phyloP scores from a whole-genome alignment of 2,797 vertebrate genomes.

The Clamator glandarius region DNA sequence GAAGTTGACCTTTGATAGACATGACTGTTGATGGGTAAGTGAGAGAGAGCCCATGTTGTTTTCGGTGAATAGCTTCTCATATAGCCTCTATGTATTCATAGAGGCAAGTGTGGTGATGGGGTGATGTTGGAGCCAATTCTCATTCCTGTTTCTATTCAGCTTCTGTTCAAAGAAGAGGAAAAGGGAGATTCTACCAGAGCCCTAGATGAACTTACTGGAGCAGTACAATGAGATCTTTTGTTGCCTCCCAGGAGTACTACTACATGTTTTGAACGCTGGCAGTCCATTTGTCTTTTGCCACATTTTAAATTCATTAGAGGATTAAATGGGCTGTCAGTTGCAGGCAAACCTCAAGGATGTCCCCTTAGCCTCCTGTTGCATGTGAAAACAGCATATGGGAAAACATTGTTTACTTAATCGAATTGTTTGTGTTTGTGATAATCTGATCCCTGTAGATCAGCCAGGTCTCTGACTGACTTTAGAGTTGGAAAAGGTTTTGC shows the following conservation, averaged over 20 bases:
- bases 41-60: conserved; percentile 36
- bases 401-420: not conserved
- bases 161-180: conserved; percentile 72
- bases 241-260: conserved; percentile 52
- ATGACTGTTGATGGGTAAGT: conserved; percentile 1
- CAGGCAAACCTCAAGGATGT: conserved; percentile 20
- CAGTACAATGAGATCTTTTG: conserved; percentile 75
- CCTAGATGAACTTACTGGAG: conserved; percentile 65
- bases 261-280: conserved; percentile 26
- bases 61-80: conserved; percentile 43
- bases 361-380: not conserved
- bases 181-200: conserved; percentile 67
- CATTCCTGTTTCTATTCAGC: conserved; percentile 73
- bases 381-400: not conserved
- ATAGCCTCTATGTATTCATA: conserved; percentile 62
- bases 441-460: not conserved
- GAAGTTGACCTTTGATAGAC: conserved; percentile 24
- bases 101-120: conserved; percentile 55
- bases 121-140: conserved; percentile 68
- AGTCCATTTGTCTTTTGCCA: conserved; percentile 71
- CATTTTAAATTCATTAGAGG: conserved; percentile 70
- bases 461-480: not conserved
- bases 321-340: conserved; percentile 65
- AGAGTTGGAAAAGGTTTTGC: not conserved
- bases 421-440: not conserved